Conservation (phyloP, 2,113 vertebrate genomes). For the Siphamia tubifer region DNA sequence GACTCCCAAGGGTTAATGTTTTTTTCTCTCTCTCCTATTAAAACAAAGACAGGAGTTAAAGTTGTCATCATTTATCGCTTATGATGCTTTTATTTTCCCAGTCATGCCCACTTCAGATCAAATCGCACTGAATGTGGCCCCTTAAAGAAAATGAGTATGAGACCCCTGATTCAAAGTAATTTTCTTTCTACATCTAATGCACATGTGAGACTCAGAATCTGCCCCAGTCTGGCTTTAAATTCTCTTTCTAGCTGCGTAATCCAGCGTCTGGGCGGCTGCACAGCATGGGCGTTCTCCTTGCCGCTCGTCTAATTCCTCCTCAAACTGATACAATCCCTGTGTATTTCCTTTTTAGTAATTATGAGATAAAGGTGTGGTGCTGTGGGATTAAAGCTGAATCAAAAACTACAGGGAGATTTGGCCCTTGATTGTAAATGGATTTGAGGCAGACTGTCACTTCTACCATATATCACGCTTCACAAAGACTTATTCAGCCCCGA, state of each 20-base stretch:
- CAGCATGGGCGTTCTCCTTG: conserved; percentile 26
- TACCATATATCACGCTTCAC: conserved; percentile 25
- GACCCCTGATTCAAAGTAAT: not conserved
- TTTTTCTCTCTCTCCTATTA: no score
- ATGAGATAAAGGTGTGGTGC: conserved; percentile 61
- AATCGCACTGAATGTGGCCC: no score
- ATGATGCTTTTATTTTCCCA: no score
- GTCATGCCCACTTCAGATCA: no score
- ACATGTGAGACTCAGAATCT: not conserved
- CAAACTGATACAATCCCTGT: conserved; percentile 51
- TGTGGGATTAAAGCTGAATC: conserved; percentile 52
- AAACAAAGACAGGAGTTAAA: no score
- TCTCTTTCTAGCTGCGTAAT: conserved; percentile 8
- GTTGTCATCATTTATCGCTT: no score
- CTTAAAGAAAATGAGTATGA: no score
- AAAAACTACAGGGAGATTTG: conserved; percentile 40
- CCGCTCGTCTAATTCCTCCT: conserved; percentile 32
- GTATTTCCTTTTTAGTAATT: conserved; percentile 60
- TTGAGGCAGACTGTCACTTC: conserved; percentile 45
- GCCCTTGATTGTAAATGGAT: conserved; percentile 59
- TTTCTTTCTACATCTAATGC: not conserved
- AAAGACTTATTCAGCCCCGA: conserved; percentile 32
- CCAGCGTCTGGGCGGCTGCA: conserved; percentile 36
- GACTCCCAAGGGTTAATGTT: no score
- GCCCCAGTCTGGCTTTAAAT: conserved; percentile 9